phyloP scores from a whole-genome alignment of 2,797 vertebrate species.

The Sebastes wilsoni region DNA sequence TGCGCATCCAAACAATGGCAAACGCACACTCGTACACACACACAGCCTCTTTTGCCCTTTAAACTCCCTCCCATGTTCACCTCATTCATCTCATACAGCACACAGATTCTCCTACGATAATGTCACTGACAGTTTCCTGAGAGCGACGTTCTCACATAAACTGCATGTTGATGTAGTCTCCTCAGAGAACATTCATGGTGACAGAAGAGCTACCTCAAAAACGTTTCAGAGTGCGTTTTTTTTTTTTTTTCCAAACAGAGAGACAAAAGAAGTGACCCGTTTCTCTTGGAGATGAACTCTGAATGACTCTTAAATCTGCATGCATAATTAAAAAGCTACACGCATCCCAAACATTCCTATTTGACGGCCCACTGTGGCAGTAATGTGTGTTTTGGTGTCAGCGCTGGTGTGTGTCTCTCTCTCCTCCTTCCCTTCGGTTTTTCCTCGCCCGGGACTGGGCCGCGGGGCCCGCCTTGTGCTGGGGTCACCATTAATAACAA shows the following conservation, averaged over 20 bases:
- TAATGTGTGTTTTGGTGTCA: conserved; percentile 38
- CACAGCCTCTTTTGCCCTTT: conserved; percentile 53
- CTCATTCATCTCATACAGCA: conserved; percentile 47
- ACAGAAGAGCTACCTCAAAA: conserved; percentile 19
- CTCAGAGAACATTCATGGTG: conserved; percentile 18
- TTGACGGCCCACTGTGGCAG: conserved; percentile 18
- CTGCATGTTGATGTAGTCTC: conserved; percentile 26
- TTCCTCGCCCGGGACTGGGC: conserved; percentile 69
- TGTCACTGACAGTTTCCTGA: conserved; percentile 48
- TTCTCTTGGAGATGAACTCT: conserved; percentile 58
- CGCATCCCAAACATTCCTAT: conserved; percentile 57
- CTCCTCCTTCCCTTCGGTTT: conserved; percentile 33
- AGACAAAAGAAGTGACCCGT: conserved; percentile 30
- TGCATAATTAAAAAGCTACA: conserved; percentile 58
- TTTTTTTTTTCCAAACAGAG: conserved; percentile 17
- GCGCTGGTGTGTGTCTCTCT: not conserved
- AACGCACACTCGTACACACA: not conserved
- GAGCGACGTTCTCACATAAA: conserved; percentile 24
- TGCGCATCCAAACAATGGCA: conserved; percentile 24
- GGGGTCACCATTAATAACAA: conserved; percentile 84
- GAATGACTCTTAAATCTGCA: conserved; percentile 66
- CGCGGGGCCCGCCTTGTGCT: conserved; percentile 42
- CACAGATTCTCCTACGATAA: conserved; percentile 59
- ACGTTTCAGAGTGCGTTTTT: conserved; percentile 12
- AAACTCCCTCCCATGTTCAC: conserved; percentile 39